Conservation (phyloP, 2,797 vertebrate species). For the Choloepus didactylus region DNA sequence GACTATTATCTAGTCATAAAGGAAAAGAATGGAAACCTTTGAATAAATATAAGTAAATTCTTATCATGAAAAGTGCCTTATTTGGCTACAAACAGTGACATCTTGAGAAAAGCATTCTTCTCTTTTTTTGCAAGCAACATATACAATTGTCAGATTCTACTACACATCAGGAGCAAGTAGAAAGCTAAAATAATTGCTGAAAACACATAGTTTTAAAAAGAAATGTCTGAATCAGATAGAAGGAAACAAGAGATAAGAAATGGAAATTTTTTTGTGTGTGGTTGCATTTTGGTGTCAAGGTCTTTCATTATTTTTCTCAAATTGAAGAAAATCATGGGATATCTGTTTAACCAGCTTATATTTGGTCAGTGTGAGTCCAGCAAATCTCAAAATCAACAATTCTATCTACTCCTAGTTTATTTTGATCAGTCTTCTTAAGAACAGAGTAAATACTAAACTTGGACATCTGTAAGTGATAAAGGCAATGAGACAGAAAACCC, state of each 20-base stretch:
- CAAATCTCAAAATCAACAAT: slow-evolving; percentile 8
- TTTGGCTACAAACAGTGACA: slow-evolving; percentile 68
- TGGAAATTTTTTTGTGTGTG: background rate
- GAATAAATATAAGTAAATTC: slow-evolving; percentile 64
- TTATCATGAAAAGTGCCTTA: slow-evolving; percentile 74
- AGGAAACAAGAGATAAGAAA: background rate
- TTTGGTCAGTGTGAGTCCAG: background rate
- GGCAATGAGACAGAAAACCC: background rate
- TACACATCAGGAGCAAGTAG: slow-evolving; percentile 48
- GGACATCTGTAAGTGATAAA: slow-evolving; percentile 21
- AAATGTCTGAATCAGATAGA: background rate
- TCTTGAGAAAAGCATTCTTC: slow-evolving; percentile 54
- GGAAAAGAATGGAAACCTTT: slow-evolving; percentile 69
- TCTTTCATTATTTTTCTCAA: slow-evolving; percentile 48
- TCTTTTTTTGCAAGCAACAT: slow-evolving; percentile 60
- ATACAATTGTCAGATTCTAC: slow-evolving; percentile 58
- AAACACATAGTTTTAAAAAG: slow-evolving; percentile 37
- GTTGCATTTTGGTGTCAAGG: background rate
- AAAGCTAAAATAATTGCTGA: slow-evolving; percentile 60
- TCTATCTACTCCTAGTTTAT: background rate
- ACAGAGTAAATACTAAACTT: slow-evolving; percentile 38
- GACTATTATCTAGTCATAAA: slow-evolving; percentile 71
- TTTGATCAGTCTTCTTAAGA: slow-evolving; percentile 32
- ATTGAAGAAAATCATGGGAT: background rate
- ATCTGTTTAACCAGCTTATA: slow-evolving; percentile 34